Base-by-base conservation (phyloP, 2,113 vertebrate species). In the Rhea pennata region DNA sequence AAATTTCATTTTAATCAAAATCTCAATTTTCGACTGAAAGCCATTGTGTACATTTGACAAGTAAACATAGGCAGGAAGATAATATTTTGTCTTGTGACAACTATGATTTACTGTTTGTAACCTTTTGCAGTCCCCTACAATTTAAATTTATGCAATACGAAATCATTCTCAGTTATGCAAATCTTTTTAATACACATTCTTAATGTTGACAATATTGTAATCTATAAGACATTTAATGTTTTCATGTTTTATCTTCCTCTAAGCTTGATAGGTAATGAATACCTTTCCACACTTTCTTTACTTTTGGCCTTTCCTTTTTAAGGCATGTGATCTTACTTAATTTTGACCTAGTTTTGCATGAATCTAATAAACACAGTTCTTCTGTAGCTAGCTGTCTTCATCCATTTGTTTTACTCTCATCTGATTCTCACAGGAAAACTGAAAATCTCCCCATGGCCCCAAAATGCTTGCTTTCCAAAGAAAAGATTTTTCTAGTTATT, bases 171-270 rank as follows among this genome's bases (percentile, higher is more conserved):
- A 79, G 70, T 90, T 90, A 84, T 65, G 31, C 27, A 87, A 87
- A 92, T 92, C 53, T 71, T 92, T 92, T 89, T 8, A 89, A 93
- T 87, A 71, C 26, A 72, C 15, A 78, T 39, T 79, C 80, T 83
- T 73, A 50, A 73, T 73, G 33, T 58, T 80, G 74, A 74, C 82
- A 96, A 74, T 64, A 36, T 10, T 70, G 31, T 91, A 73, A 85
- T 92, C 73, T 87, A 82, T 58, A 64, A 90, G 62, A 29, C 36
- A 58, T 44, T 83, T 72, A 89, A 70, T 85, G 61, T 95, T 95
- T 93, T 83, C 50, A 83, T 26, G 93, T 90, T 96, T 92, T 84
- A 58, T 95, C 80, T 91, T 92, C 48, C 36, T 87, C 15, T 13
- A 77, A 51, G 56, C n/a, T 88, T 70, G 54, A 73, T 42, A 79